Percentiles rank a stretch among this genome's conserved stretches.
phyloP scores from a whole-genome alignment of 2,113 vertebrate species.

The Coryphaenoides rupestris region DNA sequence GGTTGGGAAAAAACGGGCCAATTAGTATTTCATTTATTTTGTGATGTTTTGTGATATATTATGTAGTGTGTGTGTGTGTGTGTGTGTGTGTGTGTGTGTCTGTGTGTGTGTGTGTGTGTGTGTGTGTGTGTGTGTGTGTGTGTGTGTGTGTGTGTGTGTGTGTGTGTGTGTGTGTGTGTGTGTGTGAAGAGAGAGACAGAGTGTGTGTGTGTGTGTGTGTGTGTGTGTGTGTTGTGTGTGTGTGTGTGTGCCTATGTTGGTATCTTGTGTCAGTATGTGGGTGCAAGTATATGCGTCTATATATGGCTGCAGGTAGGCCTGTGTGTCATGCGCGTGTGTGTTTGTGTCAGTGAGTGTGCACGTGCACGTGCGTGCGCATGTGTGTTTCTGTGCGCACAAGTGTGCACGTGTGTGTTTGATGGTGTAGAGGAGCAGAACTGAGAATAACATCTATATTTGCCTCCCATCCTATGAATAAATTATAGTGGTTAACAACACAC shows the following conservation, averaged over 20 bases:
- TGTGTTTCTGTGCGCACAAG: conserved; percentile 10
- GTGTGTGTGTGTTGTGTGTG: neutral
- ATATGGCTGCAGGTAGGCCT: neutral
- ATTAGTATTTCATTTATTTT: conserved; percentile 24
- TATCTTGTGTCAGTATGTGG: too few relatives aligned
- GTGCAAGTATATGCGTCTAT: neutral
- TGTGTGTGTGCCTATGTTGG: conserved; percentile 2
- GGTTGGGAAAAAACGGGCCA: too few relatives aligned
- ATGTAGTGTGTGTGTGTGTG: too few relatives aligned
- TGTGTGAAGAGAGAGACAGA: conserved; percentile 22
- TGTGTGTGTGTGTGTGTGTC: neutral
- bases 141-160: neutral
- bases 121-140: neutral
- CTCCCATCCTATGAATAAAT: conserved; percentile 70
- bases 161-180: conserved; percentile 6
- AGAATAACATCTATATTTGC: conserved; percentile 57
- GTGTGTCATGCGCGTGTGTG: neutral
- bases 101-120: neutral
- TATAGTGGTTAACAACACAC: conserved; percentile 64
- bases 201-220: too few relatives aligned
- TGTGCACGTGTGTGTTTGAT: conserved; percentile 11
- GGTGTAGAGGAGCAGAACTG: conserved; percentile 14
- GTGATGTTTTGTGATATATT: conserved; percentile 12
- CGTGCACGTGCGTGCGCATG: neutral
- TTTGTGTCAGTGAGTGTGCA: neutral